These are phyloP conservation scores for Campylorhamphus procurvoides DNA, from an alignment of 2,113 vertebrate species.

Conservation along the genomic window DNA sequence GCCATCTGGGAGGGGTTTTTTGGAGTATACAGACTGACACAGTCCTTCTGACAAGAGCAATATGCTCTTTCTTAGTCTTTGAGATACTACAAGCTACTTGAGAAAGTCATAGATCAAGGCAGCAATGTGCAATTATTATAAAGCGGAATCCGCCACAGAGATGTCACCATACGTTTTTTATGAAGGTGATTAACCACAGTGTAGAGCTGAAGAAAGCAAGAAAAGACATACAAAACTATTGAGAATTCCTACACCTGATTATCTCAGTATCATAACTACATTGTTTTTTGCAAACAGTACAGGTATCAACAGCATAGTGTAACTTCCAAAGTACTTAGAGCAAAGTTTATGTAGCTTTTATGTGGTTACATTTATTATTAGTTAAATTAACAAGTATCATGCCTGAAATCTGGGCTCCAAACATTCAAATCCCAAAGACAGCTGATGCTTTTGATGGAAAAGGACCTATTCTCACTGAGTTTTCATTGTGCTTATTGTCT, in stretches of 20 bases:
- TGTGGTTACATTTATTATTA: not conserved
- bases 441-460: not conserved
- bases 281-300: not conserved
- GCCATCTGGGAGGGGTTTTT: not conserved
- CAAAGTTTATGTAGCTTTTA: not conserved
- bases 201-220: not conserved
- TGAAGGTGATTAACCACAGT: not conserved
- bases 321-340: not conserved
- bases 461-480: not conserved
- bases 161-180: fast-evolving
- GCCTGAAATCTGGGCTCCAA: not conserved
- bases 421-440: not conserved
- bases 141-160: not conserved
- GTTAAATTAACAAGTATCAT: not conserved
- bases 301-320: not conserved
- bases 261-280: not conserved
- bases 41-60: not conserved
- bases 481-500: not conserved
- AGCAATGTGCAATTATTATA: not conserved
- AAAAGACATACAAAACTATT: not conserved
- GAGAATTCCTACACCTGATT: not conserved
- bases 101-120: not conserved
- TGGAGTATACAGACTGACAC: not conserved
- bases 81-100: not conserved
- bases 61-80: not conserved